Evolutionary conservation across 1,140 invertebrate genomes (phyloP).

Genomic region (Arion vulgaris): DNA sequence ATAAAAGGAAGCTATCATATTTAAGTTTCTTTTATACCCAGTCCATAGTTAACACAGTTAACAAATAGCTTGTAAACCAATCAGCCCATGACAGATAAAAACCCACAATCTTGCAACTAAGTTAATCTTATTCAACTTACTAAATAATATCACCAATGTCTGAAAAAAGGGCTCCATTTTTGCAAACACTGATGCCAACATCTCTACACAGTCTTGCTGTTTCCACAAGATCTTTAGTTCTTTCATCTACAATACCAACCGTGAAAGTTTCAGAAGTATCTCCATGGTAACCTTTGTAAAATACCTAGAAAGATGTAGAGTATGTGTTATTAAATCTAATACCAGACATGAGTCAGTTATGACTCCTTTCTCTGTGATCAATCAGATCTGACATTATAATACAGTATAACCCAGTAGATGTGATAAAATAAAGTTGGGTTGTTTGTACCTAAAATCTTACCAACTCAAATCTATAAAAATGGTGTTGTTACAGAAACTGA

Average conservation of each 20-base stretch:
- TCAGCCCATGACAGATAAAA: not conserved
- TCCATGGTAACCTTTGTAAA: slow-evolving; percentile 88
- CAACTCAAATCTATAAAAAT: too few relatives aligned
- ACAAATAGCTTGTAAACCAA: too few relatives aligned
- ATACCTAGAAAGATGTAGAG: slow-evolving; percentile 79
- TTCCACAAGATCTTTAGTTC: slow-evolving; percentile 80
- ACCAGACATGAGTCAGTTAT: not conserved
- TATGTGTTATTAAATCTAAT: too few relatives aligned
- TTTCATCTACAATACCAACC: slow-evolving; percentile 84
- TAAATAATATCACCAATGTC: slow-evolving; percentile 80
- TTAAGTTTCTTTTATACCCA: too few relatives aligned
- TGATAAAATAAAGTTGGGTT: too few relatives aligned
- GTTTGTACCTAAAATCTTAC: too few relatives aligned
- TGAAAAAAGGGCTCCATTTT: slow-evolving; percentile 81
- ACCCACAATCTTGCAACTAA: not conserved
- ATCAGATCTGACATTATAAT: too few relatives aligned
- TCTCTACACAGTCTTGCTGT: slow-evolving; percentile 82
- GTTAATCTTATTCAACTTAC: slow-evolving; percentile 45
- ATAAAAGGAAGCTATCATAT: too few relatives aligned
- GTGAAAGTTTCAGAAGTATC: slow-evolving; percentile 92
- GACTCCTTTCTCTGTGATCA: too few relatives aligned
- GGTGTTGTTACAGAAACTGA: too few relatives aligned
- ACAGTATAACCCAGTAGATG: too few relatives aligned
- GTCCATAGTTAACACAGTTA: too few relatives aligned
- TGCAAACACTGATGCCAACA: slow-evolving; percentile 84